Evolutionary conservation across 2,888 invertebrate genomes (phyloP).

Genomic region (Troilus luridus): DNA sequence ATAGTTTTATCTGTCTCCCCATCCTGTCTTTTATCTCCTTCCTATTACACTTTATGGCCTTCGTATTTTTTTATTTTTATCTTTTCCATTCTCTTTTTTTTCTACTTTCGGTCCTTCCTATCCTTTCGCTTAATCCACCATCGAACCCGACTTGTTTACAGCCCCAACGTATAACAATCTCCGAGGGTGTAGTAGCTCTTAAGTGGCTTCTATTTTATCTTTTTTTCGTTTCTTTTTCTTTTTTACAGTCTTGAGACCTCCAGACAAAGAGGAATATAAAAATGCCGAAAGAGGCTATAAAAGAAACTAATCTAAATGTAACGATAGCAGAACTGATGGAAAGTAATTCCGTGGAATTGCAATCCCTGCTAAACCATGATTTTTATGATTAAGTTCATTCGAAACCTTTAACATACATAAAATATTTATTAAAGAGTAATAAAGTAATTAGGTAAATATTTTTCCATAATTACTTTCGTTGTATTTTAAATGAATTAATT

Average conservation of each 20-base stretch:
- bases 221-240: background rate
- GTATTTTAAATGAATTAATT: too few relatives aligned
- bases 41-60: conserved; percentile 48
- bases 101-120: background rate
- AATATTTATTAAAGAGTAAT: too few relatives aligned
- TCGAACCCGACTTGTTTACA: conserved; percentile 36
- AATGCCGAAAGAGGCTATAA: background rate
- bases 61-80: conserved; percentile 1
- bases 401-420: too few relatives aligned
- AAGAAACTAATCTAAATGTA: background rate
- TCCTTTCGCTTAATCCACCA: conserved; percentile 39
- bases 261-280: background rate
- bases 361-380: background rate
- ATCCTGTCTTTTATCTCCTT: conserved; percentile 44
- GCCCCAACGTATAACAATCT: conserved; percentile 12
- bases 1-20: conserved; percentile 45
- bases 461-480: too few relatives aligned
- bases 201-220: background rate
- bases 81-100: background rate
- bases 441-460: too few relatives aligned
- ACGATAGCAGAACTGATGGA: background rate
- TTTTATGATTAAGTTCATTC: background rate
- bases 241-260: background rate
- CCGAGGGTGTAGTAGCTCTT: conserved; percentile 30
- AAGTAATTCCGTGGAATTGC: background rate